Evolutionary conservation across 2,113 vertebrate species (phyloP), one percentile per base, ranked within the genome.

Genomic region (Plestiodon gilberti): DNA sequence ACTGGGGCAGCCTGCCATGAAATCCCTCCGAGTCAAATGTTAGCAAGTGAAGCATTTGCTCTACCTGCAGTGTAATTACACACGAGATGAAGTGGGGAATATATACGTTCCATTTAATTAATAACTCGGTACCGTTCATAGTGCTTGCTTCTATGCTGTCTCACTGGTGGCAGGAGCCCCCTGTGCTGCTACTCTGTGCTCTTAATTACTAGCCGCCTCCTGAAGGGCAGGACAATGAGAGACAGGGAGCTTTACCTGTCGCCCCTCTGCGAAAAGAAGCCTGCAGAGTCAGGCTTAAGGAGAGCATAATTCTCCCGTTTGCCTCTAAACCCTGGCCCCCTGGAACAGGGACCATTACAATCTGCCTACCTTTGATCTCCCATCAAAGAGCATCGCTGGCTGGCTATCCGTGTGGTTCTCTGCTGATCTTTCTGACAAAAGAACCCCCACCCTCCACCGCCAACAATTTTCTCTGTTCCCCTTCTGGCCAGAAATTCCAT

Each of bases 81-180:
- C 15, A 82, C 38, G 23, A 75, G 89, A 75, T 52, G 88, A 89
- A 85, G 88, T 82, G 55, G 89, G 87, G 92, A 78, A 3, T 88
- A 87, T 88, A 74, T 78, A n/a, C 81, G 5, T 90, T 76, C 86
- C 61, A 22, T 88, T 92, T 94, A 94, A 94, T 94, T 92, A 94
- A 93, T 89, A 92, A 78, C 87, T 81, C 64, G 0, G 76, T 86
- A 75, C 23, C 2, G 65, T 85, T 69, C 55, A 85, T 82, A 90
- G 88, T 74, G 8, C 38, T 71, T 71, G 61, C 81, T n/a, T n/a
- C n/a, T 35, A 43, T 9, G 14, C n/a, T 7, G 33, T 22, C 20
- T 78, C 11, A 8, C 83, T 59, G 48, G 30, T 1, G 69, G 75
- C 77, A 0, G 0, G 74, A 82, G 30, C 9, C 6, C 73, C 73